These are phyloP conservation scores for Squalus acanthias DNA, from an alignment of 2,797 vertebrate species.

Conservation along the genomic window DNA sequence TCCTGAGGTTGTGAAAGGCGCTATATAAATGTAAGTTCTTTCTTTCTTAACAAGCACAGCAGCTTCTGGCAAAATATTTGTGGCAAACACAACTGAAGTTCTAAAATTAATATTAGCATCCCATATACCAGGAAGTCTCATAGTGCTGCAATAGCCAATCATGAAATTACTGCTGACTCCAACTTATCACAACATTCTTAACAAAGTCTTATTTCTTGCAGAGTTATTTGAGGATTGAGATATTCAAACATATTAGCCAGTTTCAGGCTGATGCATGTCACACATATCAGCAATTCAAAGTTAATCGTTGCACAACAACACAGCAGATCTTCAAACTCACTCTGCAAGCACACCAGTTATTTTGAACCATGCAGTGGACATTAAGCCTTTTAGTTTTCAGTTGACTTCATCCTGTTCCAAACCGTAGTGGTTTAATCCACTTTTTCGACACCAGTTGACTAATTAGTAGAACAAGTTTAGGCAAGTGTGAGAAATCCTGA, in stretches of 20 bases:
- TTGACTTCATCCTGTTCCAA: background rate
- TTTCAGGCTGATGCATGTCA: background rate
- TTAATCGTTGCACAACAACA: background rate
- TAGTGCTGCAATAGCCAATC: background rate
- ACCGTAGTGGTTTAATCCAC: background rate
- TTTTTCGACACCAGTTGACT: background rate
- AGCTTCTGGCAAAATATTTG: too few species aligned
- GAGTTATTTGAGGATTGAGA: background rate
- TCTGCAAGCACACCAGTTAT: background rate
- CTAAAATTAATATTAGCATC: too few species aligned
- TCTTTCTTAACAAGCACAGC: too few species aligned
- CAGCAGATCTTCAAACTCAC: background rate
- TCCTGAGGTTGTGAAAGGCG: background rate
- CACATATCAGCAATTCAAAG: background rate
- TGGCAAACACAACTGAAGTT: too few species aligned
- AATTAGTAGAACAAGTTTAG: conserved; percentile 19
- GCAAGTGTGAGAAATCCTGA: conserved; percentile 35
- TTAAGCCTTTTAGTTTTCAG: background rate
- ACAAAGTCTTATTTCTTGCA: background rate
- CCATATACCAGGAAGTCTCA: too few species aligned
- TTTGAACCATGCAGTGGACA: background rate
- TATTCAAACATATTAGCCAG: background rate
- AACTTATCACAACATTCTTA: background rate
- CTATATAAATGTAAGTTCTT: too few species aligned
- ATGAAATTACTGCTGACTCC: background rate